A percentile compares a stretch with the other conserved stretches of the same genome.
Evolutionary conservation across 1,140 invertebrate species (phyloP).

Genomic region (Lineus longissimus): DNA sequence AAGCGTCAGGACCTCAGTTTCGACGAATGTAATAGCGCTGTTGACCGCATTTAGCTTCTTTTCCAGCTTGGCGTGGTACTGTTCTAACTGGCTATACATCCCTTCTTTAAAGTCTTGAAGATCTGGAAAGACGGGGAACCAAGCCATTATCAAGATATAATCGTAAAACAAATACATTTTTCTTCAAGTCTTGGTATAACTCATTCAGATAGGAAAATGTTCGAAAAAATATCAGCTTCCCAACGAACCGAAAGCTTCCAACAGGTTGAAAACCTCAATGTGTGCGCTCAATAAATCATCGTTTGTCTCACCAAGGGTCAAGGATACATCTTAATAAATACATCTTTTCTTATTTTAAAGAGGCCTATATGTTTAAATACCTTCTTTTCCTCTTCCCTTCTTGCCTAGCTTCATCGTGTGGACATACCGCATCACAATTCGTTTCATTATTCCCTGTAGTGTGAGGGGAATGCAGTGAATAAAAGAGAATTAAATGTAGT

Average conservation of each 20-base stretch:
- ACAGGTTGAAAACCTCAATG: too few species aligned
- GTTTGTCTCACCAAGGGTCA: too few species aligned
- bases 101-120: conserved; percentile 3
- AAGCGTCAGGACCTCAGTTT: background rate
- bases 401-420: conserved; percentile 37
- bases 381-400: conserved; percentile 17
- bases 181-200: background rate
- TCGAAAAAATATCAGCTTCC: too few species aligned
- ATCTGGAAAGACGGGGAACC: background rate
- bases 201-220: too few species aligned
- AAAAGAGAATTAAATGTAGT: too few species aligned
- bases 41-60: background rate
- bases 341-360: too few species aligned
- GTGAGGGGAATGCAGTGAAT: too few species aligned
- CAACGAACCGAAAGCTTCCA: too few species aligned
- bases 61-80: conserved; percentile 1
- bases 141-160: background rate
- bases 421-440: conserved; percentile 28
- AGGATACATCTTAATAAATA: too few species aligned
- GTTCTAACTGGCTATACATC: background rate
- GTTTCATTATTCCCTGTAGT: conserved; percentile 30
- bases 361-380: too few species aligned
- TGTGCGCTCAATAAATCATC: too few species aligned
- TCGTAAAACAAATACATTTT: background rate
- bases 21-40: background rate